Conservation (phyloP, 2,888 invertebrate species). For the Apamea anceps region DNA sequence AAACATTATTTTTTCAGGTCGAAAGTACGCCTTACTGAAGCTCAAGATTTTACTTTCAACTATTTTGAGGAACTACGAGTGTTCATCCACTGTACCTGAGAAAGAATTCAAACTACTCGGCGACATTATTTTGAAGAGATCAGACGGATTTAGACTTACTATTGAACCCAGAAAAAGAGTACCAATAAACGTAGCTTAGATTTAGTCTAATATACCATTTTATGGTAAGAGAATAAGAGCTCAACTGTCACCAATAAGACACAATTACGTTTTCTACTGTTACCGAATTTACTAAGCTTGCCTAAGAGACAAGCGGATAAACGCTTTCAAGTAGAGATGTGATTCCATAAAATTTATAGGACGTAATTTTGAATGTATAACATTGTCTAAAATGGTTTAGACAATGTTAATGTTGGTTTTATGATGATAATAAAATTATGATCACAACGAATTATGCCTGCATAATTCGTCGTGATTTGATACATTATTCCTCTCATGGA, state of each 20-base stretch:
- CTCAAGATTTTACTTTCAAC: constrained; percentile 93
- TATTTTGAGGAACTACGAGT: constrained; percentile 92
- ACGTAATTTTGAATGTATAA: background rate
- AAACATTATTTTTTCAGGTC: constrained; percentile 83
- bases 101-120: constrained; percentile 92
- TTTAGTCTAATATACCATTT: background rate
- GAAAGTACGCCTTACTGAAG: constrained; percentile 95
- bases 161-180: constrained; percentile 91
- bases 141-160: constrained; percentile 93
- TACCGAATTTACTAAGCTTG: too few species aligned
- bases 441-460: too few species aligned
- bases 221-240: background rate
- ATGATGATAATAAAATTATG: background rate
- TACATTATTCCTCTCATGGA: background rate
- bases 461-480: background rate
- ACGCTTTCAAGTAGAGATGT: background rate
- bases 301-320: background rate
- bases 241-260: too few species aligned
- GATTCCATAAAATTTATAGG: background rate
- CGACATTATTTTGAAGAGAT: constrained; percentile 93
- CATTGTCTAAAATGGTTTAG: background rate
- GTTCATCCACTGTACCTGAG: constrained; percentile 91
- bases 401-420: too few species aligned
- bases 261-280: too few species aligned
- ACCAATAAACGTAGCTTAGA: constrained; percentile 61